phyloP scores from a whole-genome alignment of 2,888 invertebrate genomes.

The Lasiommata megera region DNA sequence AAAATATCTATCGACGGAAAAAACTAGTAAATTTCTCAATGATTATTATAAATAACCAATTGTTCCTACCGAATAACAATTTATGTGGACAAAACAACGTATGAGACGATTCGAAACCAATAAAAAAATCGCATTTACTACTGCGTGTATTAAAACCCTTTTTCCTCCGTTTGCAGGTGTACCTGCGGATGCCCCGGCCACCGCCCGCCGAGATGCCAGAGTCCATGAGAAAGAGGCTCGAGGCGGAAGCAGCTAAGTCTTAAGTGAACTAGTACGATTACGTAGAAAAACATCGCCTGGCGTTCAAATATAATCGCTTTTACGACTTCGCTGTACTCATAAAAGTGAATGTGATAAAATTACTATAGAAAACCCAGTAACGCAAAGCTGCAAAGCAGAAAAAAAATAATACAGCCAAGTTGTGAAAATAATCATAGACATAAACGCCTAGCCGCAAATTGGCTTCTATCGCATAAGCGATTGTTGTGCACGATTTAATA shows the following conservation, averaged over 20 bases:
- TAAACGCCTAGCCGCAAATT: neutral
- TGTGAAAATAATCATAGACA: neutral
- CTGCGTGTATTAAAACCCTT: neutral
- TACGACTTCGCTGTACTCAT: slow-evolving; percentile 5
- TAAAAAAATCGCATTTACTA: neutral
- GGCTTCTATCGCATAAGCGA: neutral
- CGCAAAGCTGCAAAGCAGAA: neutral
- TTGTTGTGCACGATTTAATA: no score
- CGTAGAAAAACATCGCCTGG: slow-evolving; percentile 1
- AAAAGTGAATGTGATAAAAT: no score
- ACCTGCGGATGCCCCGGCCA: slow-evolving; percentile 93
- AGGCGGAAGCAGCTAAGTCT: slow-evolving; percentile 60
- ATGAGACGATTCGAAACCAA: slow-evolving; percentile 42
- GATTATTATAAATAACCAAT: slow-evolving; percentile 62
- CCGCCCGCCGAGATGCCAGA: slow-evolving; percentile 98
- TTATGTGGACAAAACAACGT: slow-evolving; percentile 48
- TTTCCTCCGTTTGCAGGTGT: slow-evolving; percentile 69
- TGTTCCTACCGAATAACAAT: slow-evolving; percentile 63
- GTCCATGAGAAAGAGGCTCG: slow-evolving; percentile 88
- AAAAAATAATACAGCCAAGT: neutral
- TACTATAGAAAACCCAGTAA: no score
- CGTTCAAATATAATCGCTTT: neutral
- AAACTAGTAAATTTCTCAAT: slow-evolving; percentile 30
- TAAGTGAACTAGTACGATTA: slow-evolving; percentile 48
- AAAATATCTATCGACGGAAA: neutral